Evolutionary conservation across 2,888 invertebrate species (phyloP), one percentile per base, ranked within the genome.

Genomic region (Dryobotodes eremita): DNA sequence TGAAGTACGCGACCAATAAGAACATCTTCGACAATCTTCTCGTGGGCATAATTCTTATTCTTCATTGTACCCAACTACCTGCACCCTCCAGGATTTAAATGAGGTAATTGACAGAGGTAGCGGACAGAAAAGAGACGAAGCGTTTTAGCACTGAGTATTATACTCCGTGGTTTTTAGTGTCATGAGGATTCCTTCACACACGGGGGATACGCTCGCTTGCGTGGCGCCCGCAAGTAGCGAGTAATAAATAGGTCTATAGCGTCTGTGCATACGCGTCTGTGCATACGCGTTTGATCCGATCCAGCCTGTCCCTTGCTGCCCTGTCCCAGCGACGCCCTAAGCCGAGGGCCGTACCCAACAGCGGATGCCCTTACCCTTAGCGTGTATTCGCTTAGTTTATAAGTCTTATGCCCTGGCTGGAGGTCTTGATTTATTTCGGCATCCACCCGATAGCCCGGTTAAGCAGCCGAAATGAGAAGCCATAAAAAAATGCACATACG

Each of bases 401-500:
- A n/a, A n/a, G n/a, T n/a, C n/a, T n/a, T n/a, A n/a, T n/a, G n/a
- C n/a, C n/a, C n/a, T n/a, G n/a, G 48, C 7, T 68, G 26, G 26
- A 48, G 26, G 50, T 15, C 15, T 5, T 23, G 31, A 15, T 15
- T 50, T 50, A 50, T 20, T 20, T n/a, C 17, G 10, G n/a, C 17
- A 66, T 26, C 11, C 46, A 66, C n/a, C 11, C 20, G 46, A 48
- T 11, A 66, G 20, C 20, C 26, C 11, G 48, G 26, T 48, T 15
- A 68, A 68, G 13, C 50, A 26, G 7, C 8, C 13, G 7, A 50
- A 8, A 13, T 50, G 48, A 68, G 8, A 31, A 7, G 15, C 50
- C 23, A 53, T 31, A 69, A 68, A 48, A 42, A 46, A n/a, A 31
- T 23, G 6, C 72, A 93, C 95, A 91, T 83, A 95, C 96, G 93